Evolutionary conservation across 2,113 vertebrate genomes (phyloP).

Genomic region (Amphiprion ocellaris): DNA sequence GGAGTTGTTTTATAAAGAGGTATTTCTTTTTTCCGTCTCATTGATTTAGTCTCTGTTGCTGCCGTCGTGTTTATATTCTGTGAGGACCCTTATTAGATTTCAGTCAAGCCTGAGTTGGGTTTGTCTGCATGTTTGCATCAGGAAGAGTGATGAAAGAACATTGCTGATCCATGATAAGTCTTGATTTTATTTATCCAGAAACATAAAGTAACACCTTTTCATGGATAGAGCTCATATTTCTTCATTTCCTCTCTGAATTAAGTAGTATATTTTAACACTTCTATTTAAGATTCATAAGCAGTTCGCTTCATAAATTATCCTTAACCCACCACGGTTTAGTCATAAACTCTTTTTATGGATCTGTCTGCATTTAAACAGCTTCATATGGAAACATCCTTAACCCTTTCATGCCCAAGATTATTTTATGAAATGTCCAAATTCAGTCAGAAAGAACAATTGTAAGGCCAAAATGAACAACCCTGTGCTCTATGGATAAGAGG

Average conservation of each 20-base stretch:
- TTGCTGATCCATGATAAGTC: background rate
- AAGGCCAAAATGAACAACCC: too few species aligned
- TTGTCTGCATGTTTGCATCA: background rate
- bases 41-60: background rate
- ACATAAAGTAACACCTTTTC: background rate
- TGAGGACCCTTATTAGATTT: constrained; percentile 1
- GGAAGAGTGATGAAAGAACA: background rate
- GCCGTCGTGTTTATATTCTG: background rate
- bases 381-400: too few species aligned
- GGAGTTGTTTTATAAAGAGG: background rate
- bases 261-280: background rate
- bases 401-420: too few species aligned
- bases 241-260: background rate
- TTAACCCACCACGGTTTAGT: too few species aligned
- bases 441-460: too few species aligned
- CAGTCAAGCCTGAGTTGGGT: background rate
- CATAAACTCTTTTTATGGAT: too few species aligned
- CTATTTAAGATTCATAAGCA: background rate
- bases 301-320: too few species aligned
- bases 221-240: background rate
- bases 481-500: too few species aligned
- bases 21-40: background rate
- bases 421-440: too few species aligned
- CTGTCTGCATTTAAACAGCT: too few species aligned
- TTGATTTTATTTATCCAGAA: background rate